Evolutionary conservation across 2,888 invertebrate genomes (phyloP).

Genomic region (Arctia plantaginis): DNA sequence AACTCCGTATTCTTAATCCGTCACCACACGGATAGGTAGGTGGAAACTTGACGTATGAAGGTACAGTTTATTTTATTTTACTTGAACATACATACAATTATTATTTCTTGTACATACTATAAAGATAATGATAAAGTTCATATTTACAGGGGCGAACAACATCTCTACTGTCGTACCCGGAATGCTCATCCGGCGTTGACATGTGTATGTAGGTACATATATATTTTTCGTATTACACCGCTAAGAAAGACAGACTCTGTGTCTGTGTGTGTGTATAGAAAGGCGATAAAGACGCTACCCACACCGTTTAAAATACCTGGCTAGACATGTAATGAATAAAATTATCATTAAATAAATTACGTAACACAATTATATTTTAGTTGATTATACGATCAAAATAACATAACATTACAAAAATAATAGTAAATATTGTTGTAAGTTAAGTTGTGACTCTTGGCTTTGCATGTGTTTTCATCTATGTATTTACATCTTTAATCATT

Average conservation of each 20-base stretch:
- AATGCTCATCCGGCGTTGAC: neutral
- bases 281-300: neutral
- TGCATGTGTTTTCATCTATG: too few relatives aligned
- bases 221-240: neutral
- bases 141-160: too few relatives aligned
- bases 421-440: neutral
- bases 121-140: too few relatives aligned
- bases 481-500: too few relatives aligned
- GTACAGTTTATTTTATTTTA: too few relatives aligned
- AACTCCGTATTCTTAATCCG: too few relatives aligned
- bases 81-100: too few relatives aligned
- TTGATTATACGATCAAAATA: neutral
- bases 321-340: neutral
- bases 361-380: neutral
- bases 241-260: neutral
- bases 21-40: too few relatives aligned
- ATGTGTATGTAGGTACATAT: neutral
- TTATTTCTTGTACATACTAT: too few relatives aligned
- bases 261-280: neutral
- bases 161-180: too few relatives aligned
- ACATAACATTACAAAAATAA: neutral
- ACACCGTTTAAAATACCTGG: neutral
- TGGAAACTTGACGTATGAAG: too few relatives aligned
- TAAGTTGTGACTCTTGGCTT: too few relatives aligned
- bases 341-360: neutral